A percentile compares a stretch with the other conserved stretches of the same genome.
These are phyloP conservation scores for Notocelia uddmanniana DNA, from an alignment of 2,888 invertebrate species.

Conservation along the genomic window DNA sequence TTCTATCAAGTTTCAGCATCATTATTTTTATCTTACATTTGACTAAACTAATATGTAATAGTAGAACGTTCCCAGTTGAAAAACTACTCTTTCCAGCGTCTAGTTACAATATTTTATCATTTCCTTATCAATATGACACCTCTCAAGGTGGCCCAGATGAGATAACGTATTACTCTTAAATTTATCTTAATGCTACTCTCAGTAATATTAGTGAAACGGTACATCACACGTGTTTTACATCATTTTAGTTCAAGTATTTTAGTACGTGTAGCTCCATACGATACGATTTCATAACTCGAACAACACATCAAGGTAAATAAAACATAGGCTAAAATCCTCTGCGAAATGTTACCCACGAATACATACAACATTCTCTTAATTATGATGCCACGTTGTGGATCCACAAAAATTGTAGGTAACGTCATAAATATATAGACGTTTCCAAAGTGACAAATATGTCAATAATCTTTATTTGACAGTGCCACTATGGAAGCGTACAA, in stretches of 20 bases:
- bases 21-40: too few relatives aligned
- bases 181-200: conserved; percentile 15
- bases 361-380: too few relatives aligned
- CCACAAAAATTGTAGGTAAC: too few relatives aligned
- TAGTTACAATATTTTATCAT: conserved; percentile 8
- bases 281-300: neutral
- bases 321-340: neutral
- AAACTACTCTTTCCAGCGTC: neutral
- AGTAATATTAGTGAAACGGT: conserved; percentile 8
- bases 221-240: neutral
- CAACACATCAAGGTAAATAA: neutral
- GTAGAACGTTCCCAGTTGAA: neutral
- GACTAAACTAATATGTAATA: too few relatives aligned
- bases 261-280: neutral
- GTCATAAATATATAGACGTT: too few relatives aligned
- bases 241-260: neutral
- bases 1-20: too few relatives aligned
- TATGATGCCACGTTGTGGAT: too few relatives aligned
- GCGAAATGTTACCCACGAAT: too few relatives aligned
- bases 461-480: too few relatives aligned
- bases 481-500: too few relatives aligned
- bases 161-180: conserved; percentile 22
- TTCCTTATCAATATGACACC: conserved; percentile 55
- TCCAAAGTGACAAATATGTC: too few relatives aligned
- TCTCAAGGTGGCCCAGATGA: conserved; percentile 53